These are phyloP conservation scores for Lethenteron camtschaticum DNA, from an alignment of 2,113 vertebrate genomes.

Conservation along the genomic window DNA sequence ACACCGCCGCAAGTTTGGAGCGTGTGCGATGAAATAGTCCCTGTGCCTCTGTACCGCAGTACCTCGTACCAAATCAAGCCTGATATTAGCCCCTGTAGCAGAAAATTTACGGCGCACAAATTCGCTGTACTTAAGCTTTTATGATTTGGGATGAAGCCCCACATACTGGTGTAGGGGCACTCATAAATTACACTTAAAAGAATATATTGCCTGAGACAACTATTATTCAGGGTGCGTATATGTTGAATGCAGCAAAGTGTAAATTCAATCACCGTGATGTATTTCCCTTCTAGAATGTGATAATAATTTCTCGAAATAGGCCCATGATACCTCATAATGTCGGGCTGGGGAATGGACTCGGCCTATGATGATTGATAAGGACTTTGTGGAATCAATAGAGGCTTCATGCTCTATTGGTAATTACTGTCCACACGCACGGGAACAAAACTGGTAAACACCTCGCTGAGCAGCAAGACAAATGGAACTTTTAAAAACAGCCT, in stretches of 20 bases:
- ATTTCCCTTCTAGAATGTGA: not conserved
- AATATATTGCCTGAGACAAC: constrained; percentile 6
- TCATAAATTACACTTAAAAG: constrained; percentile 6
- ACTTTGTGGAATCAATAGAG: constrained; percentile 4
- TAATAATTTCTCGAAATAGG: constrained; percentile 5
- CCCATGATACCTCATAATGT: constrained; percentile 2
- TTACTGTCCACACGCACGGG: too few relatives aligned
- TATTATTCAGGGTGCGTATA: constrained; percentile 4
- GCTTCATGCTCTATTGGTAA: not conserved
- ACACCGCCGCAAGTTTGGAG: too few relatives aligned
- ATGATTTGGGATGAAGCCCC: constrained; percentile 3
- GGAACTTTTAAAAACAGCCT: too few relatives aligned
- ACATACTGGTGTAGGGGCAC: constrained; percentile 2
- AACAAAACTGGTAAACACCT: too few relatives aligned
- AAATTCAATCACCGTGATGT: constrained; percentile 5
- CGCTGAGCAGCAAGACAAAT: too few relatives aligned
- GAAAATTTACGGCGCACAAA: not conserved
- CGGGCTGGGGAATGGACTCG: not conserved
- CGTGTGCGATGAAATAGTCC: too few relatives aligned
- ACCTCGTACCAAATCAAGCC: constrained; percentile 2
- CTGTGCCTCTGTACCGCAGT: not conserved
- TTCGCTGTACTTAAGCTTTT: constrained; percentile 5
- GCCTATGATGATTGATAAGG: constrained; percentile 6
- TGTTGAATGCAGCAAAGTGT: constrained; percentile 6
- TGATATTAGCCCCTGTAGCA: constrained; percentile 2